Percentiles rank a stretch among this genome's conserved stretches.
These are phyloP conservation scores for Caracal caracal DNA, from an alignment of 2,113 vertebrate species.

Conservation along the genomic window DNA sequence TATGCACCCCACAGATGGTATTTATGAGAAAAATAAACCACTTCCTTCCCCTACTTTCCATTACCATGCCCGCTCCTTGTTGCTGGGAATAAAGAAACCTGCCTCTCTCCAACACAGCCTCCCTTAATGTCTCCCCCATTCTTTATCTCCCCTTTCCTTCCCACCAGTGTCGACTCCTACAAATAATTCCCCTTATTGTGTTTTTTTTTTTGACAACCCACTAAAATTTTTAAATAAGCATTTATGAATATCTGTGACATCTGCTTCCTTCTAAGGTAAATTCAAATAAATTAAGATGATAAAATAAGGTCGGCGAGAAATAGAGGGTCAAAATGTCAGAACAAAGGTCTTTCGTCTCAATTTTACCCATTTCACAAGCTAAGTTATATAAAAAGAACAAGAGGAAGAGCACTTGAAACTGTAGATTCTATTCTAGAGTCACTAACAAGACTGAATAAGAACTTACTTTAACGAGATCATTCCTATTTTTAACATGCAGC, in stretches of 20 bases:
- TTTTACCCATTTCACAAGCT: constrained; percentile 36
- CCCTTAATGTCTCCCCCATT: not conserved
- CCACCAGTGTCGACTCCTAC: not conserved
- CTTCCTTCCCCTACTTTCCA: constrained; percentile 56
- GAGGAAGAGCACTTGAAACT: constrained; percentile 17
- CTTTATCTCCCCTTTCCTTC: not conserved
- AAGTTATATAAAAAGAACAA: constrained; percentile 40
- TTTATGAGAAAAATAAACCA: constrained; percentile 65
- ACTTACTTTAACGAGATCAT: constrained; percentile 68
- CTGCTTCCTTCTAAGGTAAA: constrained; percentile 4
- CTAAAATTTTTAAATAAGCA: constrained; percentile 12
- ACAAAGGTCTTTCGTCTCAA: constrained; percentile 9
- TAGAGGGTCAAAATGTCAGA: constrained; percentile 3
- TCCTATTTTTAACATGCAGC: constrained; percentile 77
- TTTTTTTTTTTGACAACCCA: not conserved
- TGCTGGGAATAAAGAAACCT: constrained; percentile 1
- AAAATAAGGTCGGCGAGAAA: constrained; percentile 33
- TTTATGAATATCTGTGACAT: not conserved
- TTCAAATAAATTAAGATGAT: not conserved
- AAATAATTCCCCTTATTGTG: not conserved
- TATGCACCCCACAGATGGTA: constrained; percentile 30
- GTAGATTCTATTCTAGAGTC: constrained; percentile 58
- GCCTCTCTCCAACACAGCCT: not conserved
- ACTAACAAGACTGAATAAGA: constrained; percentile 72
- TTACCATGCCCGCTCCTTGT: not conserved